Evolutionary conservation across 2,888 invertebrate species (phyloP), one percentile per base, ranked within the genome.

Genomic region (Entomobrya multifasciata): DNA sequence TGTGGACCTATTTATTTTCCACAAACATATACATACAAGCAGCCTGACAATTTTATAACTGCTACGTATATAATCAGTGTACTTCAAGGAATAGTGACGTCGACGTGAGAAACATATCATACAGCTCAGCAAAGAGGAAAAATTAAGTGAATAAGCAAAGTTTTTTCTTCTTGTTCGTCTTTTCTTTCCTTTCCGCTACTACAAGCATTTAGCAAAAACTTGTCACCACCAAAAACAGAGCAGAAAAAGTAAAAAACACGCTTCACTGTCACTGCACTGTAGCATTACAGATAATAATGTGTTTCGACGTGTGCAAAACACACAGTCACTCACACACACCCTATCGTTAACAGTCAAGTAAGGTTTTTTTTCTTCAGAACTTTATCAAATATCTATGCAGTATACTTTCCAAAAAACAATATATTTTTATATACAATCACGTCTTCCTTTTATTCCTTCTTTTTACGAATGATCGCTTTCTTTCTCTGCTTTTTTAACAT

Each of bases 141-240:
- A 36, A 8, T 36, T 36, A 36, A 36, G 36, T 52, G 15, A 36
- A 3, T n/a, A 13, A 11, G n/a, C 65, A n/a, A 10, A n/a, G 17
- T 65, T 44, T 36, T 3, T 17, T 20, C 20, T 67, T 44, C 44
- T 67, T 41, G n/a, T n/a, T n/a, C n/a, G n/a, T n/a, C n/a, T 17
- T 44, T 27, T 36, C 36, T 8, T 36, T 36, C 36, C 8, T 72
- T 49, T 47, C 47, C 49, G 72, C 27, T 72, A 47, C 72, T 49
- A 47, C 5, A 49, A n/a, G 72, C 72, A 72, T 72, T 36, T 72
- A 72, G 49, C 0, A 49, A 57, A 25, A 15, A 72, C n/a, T 72
- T 72, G 72, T 72, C 72, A 72, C 47, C 49, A 25, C n/a, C 67
- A 67, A n/a, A 67, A 67, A 67, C 41, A 20, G 67, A 41, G 25